Conservation (phyloP, 92 coral and sea anemone species). For the Desmophyllum pertusum region DNA sequence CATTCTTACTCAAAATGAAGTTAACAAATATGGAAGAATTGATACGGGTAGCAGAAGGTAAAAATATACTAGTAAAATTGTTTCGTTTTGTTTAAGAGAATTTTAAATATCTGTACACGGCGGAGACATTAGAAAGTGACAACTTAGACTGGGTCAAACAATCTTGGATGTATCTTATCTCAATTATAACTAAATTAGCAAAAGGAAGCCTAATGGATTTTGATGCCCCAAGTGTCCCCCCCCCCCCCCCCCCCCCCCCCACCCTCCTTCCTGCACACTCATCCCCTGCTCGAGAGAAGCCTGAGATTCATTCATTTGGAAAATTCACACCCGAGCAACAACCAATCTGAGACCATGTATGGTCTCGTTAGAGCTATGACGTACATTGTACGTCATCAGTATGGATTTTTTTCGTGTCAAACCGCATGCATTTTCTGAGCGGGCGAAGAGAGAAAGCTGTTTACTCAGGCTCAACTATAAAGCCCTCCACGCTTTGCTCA, state of each 20-base stretch:
- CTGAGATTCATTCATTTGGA: background rate
- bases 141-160: background rate
- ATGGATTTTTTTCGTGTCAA: no score
- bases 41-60: background rate
- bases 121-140: background rate
- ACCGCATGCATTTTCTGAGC: no score
- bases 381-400: background rate
- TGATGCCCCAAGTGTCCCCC: no score
- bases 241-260: no score
- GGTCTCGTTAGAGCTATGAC: background rate
- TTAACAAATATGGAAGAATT: background rate
- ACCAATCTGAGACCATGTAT: background rate
- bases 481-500: background rate
- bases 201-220: no score
- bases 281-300: background rate
- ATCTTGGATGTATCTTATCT: background rate
- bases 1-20: slow-evolving; percentile 2
- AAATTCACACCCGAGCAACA: background rate
- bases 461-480: no score
- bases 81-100: background rate
- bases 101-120: slow-evolving; percentile 20
- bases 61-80: background rate
- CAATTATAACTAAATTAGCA: background rate
- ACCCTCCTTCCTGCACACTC: no score
- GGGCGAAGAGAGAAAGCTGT: no score